phyloP scores from a whole-genome alignment of 53 echinoderm and acorn worm species.

The Paelopatides confundens region DNA sequence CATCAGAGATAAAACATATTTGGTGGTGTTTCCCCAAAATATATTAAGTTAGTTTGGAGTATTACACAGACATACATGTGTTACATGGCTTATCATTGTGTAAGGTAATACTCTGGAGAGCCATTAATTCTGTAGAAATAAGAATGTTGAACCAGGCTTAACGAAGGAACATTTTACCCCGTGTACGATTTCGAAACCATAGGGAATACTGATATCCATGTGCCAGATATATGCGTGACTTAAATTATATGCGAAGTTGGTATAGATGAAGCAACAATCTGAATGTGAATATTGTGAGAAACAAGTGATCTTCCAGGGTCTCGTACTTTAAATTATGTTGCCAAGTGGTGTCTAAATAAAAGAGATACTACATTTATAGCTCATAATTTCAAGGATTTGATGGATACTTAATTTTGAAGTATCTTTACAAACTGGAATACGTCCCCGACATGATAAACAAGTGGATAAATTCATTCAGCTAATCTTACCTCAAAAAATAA shows the following conservation, averaged over 20 bases:
- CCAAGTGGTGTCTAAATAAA: slow-evolving; percentile 19
- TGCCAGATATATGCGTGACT: slow-evolving; percentile 49
- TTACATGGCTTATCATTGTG: no score
- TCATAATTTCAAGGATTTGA: slow-evolving; percentile 51
- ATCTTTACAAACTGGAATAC: slow-evolving; percentile 17
- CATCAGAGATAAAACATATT: no score
- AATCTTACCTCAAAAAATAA: background rate
- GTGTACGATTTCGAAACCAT: slow-evolving; percentile 38
- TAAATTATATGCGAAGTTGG: slow-evolving; percentile 28
- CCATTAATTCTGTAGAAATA: no score
- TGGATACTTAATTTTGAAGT: slow-evolving; percentile 16
- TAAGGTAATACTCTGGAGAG: no score
- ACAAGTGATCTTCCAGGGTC: slow-evolving; percentile 29
- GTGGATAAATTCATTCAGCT: slow-evolving; percentile 46
- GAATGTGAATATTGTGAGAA: slow-evolving; percentile 17
- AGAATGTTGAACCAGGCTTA: no score
- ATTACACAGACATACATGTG: no score
- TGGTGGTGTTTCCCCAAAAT: no score
- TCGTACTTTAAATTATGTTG: background rate
- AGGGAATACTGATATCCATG: slow-evolving; percentile 40
- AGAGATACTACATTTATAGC: slow-evolving; percentile 14
- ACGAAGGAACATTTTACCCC: no score
- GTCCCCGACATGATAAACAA: background rate
- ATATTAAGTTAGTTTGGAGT: no score
- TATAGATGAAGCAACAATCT: background rate